Evolutionary conservation across 1,140 invertebrate genomes (phyloP).

Genomic region (Eumeta japonica): DNA sequence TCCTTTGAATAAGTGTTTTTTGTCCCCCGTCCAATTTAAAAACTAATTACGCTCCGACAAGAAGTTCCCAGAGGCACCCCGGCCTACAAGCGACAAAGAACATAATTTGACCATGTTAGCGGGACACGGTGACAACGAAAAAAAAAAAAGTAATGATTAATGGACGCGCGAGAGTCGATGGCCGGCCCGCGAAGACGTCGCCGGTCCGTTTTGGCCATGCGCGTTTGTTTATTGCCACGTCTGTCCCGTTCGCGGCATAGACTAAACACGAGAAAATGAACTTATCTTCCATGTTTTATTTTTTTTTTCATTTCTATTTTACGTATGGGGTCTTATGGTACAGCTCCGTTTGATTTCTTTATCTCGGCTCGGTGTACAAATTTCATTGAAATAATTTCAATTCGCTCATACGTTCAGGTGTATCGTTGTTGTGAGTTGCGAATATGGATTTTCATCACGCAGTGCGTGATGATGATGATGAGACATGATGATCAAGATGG

Average conservation of each 20-base stretch:
- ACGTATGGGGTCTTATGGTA: conserved; percentile 5
- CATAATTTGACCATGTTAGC: conserved; percentile 49
- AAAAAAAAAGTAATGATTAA: conserved; percentile 50
- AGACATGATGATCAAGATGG: too few species aligned
- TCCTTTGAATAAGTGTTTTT: too few species aligned
- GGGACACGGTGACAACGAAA: conserved; percentile 34
- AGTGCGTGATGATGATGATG: too few species aligned
- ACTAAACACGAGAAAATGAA: too few species aligned
- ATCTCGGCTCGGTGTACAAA: neutral
- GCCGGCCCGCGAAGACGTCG: conserved; percentile 28
- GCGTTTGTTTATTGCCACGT: too few species aligned
- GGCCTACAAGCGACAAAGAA: conserved; percentile 43
- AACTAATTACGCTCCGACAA: conserved; percentile 41
- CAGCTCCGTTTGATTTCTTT: conserved; percentile 2
- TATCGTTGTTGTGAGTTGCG: too few species aligned
- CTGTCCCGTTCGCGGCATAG: too few species aligned
- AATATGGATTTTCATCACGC: too few species aligned
- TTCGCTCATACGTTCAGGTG: too few species aligned
- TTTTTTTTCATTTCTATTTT: conserved; percentile 25
- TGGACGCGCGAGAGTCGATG: conserved; percentile 17
- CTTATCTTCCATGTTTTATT: too few species aligned
- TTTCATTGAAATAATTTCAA: too few species aligned
- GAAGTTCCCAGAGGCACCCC: conserved; percentile 37
- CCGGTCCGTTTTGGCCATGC: conserved; percentile 25
- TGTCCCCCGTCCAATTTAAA: conserved; percentile 45